These are phyloP conservation scores for Pocota personata DNA, from an alignment of 2,888 invertebrate genomes.

Conservation along the genomic window DNA sequence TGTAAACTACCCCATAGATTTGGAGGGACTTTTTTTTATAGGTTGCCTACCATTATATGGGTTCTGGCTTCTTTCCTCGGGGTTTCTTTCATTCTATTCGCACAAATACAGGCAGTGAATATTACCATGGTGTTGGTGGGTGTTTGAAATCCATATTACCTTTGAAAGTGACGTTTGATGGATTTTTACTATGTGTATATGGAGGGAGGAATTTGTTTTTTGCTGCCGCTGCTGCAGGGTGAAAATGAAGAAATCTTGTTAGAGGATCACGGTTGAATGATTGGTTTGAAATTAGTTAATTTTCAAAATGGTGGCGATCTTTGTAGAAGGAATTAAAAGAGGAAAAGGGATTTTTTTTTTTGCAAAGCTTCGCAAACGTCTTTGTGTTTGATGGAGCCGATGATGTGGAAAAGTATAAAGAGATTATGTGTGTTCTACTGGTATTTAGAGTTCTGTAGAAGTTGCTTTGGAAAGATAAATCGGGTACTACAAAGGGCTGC, in stretches of 20 bases:
- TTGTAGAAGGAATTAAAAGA: not conserved
- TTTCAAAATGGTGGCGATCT: slow-evolving; percentile 55
- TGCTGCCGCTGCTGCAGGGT: not conserved
- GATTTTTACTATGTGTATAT: slow-evolving; percentile 7
- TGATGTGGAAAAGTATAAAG: not conserved
- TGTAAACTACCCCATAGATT: not conserved
- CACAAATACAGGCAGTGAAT: slow-evolving; percentile 20
- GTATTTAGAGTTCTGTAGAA: no score
- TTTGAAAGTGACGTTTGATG: slow-evolving; percentile 63
- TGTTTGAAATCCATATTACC: slow-evolving; percentile 40
- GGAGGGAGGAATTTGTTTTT: not conserved
- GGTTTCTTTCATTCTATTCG: slow-evolving; percentile 49
- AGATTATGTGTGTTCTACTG: no score
- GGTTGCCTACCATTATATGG: slow-evolving; percentile 40
- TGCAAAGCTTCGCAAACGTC: not conserved
- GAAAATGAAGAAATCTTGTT: slow-evolving; percentile 52
- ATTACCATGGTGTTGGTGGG: slow-evolving; percentile 43
- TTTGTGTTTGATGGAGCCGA: not conserved
- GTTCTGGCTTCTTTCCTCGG: slow-evolving; percentile 49
- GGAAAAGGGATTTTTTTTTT: not conserved
- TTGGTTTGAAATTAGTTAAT: slow-evolving; percentile 35
- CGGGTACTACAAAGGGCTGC: no score
- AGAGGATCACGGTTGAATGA: slow-evolving; percentile 59
- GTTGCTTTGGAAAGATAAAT: no score
- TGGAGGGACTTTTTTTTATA: slow-evolving; percentile 17